Base-by-base conservation (phyloP, 2,113 vertebrate genomes). In the Salminus brasiliensis region DNA sequence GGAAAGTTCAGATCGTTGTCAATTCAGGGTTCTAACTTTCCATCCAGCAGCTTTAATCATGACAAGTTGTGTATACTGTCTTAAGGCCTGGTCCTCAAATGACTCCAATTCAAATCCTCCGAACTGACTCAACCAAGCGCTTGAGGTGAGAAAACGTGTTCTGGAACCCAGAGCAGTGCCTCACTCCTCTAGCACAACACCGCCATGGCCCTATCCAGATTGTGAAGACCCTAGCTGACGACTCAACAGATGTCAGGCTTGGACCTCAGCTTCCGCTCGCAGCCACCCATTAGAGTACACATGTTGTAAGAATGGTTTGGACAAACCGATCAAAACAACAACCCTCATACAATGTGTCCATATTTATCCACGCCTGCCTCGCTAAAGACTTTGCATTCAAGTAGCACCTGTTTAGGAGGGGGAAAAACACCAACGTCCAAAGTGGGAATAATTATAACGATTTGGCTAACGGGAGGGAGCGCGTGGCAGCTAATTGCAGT, bases 401-500 rank as follows among this genome's bases (percentile, higher is more conserved):
- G 90, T 83, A 86, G 88, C 92, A 94, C 93, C 93, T 93, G 93
- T 93, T 94, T 3, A 7, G 52, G 45, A 11, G 36, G 36, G 36
- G 36, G 47, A 6, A 90, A 88, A 87, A 88, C 86, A 83, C 89
- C 88, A 81, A 83, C 85, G 86, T 91, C 90, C 89, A 90, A 85
- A 86, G 86, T 84, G 83, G 84, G 91, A 88, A 92, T 93, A 93
- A 93, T 94, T 92, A 93, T 90, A 92, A 91, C 91, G 89, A 94
- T 93, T 93, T 89, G 81, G 86, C 87, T 43, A 85, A 91, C 82
- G 87, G 89, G 88, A 74, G 87, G 89, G 87, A 74, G 79, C 30
- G 36, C 25, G n/a, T 53, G 80, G 89, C 93, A 3, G 52, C 23
- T 55, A 93, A 94, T 93, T 93, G 90, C 90, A 91, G 91, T 89